Evolutionary conservation across 2,888 invertebrate genomes (phyloP).

Genomic region (Diploptera punctata): DNA sequence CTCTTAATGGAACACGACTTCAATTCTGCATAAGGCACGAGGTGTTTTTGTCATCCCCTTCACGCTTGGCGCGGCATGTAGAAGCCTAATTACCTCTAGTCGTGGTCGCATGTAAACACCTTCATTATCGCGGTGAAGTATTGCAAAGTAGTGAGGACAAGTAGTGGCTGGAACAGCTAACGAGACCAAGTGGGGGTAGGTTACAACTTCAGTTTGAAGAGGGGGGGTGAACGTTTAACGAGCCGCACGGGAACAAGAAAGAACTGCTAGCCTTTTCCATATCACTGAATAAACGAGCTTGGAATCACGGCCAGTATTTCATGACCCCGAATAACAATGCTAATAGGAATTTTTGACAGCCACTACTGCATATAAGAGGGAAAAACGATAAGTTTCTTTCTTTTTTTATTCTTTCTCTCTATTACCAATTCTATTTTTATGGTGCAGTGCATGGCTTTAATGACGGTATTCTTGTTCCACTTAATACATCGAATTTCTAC

Average conservation of each 20-base stretch:
- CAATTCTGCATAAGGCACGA: background rate
- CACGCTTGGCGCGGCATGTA: background rate
- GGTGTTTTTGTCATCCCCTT: background rate
- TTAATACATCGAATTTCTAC: no score
- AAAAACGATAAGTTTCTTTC: no score
- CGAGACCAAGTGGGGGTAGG: constrained; percentile 27
- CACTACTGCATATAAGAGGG: constrained; percentile 1
- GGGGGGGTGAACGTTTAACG: constrained; percentile 1
- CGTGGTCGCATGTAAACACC: constrained; percentile 39
- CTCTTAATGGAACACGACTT: constrained; percentile 5
- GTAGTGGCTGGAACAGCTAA: constrained; percentile 3
- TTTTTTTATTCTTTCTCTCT: no score
- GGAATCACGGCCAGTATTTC: constrained; percentile 35
- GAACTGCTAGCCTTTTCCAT: constrained; percentile 30
- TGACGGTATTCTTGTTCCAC: no score
- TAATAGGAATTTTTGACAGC: constrained; percentile 32
- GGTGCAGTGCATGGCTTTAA: no score
- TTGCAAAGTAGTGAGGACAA: constrained; percentile 17
- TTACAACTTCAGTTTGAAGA: no score
- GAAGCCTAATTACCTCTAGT: constrained; percentile 23
- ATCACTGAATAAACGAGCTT: constrained; percentile 37
- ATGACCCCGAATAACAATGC: constrained; percentile 34
- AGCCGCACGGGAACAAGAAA: constrained; percentile 15
- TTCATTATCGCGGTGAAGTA: constrained; percentile 34
- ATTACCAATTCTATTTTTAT: no score